Evolutionary conservation across 2,113 vertebrate genomes (phyloP).

Genomic region (Megaceryle maxima): DNA sequence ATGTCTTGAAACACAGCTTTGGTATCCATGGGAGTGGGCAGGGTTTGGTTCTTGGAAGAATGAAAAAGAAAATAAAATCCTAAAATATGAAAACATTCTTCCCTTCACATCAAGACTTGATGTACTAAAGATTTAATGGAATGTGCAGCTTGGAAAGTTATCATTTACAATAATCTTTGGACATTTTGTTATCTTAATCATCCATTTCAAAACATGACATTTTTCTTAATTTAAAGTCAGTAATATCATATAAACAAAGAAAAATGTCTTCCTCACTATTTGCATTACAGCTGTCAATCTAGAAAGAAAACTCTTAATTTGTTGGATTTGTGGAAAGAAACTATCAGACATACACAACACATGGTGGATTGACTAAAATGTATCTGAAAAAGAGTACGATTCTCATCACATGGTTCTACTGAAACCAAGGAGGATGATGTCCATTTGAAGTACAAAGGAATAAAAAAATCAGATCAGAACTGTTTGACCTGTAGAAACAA

Average conservation of each 20-base stretch:
- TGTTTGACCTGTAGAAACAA: neutral
- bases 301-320: neutral
- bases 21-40: neutral
- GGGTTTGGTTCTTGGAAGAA: neutral
- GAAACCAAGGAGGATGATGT: neutral
- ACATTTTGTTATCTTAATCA: neutral
- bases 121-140: neutral
- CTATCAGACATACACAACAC: fast-evolving
- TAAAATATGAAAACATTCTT: neutral
- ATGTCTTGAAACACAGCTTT: neutral
- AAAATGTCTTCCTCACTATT: neutral
- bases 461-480: neutral
- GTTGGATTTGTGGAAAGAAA: neutral
- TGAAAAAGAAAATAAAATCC: neutral
- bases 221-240: neutral
- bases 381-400: neutral
- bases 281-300: neutral
- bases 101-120: neutral
- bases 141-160: neutral
- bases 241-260: neutral
- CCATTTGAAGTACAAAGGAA: neutral
- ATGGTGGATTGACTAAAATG: neutral
- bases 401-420: neutral
- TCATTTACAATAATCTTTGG: neutral
- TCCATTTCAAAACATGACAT: neutral